Conservation (phyloP, 1,140 invertebrate species). For the Ladona fulva region DNA sequence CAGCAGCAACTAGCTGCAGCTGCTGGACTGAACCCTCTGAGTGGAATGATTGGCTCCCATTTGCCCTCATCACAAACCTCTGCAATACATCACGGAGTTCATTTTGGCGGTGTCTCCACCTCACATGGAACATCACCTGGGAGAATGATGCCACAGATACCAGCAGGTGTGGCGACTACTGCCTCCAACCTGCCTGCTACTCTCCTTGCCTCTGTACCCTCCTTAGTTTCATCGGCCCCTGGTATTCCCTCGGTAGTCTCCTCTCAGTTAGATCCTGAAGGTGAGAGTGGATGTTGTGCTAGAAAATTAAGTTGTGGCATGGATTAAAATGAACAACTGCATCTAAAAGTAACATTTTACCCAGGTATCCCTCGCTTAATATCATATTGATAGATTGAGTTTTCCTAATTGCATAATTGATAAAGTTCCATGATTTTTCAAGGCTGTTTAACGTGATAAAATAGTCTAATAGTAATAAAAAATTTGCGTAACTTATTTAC, state of each 20-base stretch:
- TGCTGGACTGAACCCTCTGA: neutral
- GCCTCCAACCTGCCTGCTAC: neutral
- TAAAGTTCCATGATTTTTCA: neutral
- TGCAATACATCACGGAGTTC: constrained; percentile 11
- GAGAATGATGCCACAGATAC: constrained; percentile 43
- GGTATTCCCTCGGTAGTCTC: constrained; percentile 33
- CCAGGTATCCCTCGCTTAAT: neutral
- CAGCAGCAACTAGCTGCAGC: neutral
- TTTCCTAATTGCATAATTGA: neutral
- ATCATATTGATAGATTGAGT: neutral
- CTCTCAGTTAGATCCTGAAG: constrained; percentile 30
- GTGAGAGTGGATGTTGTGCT: constrained; percentile 24
- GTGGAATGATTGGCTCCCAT: constrained; percentile 20
- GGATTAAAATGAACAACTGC: neutral
- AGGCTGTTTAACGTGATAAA: too few species aligned
- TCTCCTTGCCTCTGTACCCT: neutral
- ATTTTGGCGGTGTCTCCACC: neutral
- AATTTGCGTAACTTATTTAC: too few species aligned
- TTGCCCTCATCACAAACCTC: constrained; percentile 22
- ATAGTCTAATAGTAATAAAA: too few species aligned
- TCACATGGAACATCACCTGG: neutral
- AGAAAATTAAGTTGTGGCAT: neutral
- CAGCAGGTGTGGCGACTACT: constrained; percentile 14
- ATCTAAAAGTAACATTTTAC: neutral
- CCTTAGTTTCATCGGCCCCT: constrained; percentile 11